Evolutionary conservation across 1,140 invertebrate species (phyloP).

Genomic region (Globodera rostochiensis): DNA sequence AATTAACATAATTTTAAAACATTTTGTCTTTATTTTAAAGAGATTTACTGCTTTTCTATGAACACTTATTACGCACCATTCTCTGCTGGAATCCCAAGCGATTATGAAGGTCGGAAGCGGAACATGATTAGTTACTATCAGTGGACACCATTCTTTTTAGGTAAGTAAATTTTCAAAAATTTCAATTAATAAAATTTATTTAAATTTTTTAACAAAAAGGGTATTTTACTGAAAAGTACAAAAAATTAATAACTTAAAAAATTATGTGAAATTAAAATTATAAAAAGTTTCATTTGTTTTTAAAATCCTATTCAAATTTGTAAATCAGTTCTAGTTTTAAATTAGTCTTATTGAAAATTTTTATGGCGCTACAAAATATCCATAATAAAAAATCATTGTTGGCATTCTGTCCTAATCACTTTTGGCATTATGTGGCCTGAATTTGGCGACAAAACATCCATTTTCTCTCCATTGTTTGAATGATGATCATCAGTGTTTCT

Average conservation of each 20-base stretch:
- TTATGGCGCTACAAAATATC: no score
- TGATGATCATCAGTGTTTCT: no score
- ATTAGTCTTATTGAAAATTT: no score
- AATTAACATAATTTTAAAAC: no score
- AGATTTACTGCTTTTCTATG: slow-evolving; percentile 65
- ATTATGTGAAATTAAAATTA: no score
- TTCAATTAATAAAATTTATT: background rate
- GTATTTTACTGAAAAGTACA: background rate
- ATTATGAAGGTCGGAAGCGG: slow-evolving; percentile 48
- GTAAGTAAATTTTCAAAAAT: slow-evolving; percentile 25
- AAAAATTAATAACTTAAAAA: no score
- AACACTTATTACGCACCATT: slow-evolving; percentile 62
- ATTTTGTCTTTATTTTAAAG: slow-evolving; percentile 41
- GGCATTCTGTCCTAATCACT: background rate
- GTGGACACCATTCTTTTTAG: slow-evolving; percentile 69
- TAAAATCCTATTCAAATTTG: no score
- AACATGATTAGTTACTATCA: slow-evolving; percentile 68
- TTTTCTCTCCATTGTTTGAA: no score
- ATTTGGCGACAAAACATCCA: background rate
- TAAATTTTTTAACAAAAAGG: slow-evolving; percentile 1
- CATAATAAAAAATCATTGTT: no score
- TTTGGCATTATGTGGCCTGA: background rate
- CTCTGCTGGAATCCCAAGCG: slow-evolving; percentile 48
- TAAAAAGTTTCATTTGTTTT: no score
- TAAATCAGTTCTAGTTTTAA: no score